Evolutionary conservation across 2,888 invertebrate species (phyloP), one percentile per base, ranked within the genome.

Genomic region (Orthonychiurus folsomi): DNA sequence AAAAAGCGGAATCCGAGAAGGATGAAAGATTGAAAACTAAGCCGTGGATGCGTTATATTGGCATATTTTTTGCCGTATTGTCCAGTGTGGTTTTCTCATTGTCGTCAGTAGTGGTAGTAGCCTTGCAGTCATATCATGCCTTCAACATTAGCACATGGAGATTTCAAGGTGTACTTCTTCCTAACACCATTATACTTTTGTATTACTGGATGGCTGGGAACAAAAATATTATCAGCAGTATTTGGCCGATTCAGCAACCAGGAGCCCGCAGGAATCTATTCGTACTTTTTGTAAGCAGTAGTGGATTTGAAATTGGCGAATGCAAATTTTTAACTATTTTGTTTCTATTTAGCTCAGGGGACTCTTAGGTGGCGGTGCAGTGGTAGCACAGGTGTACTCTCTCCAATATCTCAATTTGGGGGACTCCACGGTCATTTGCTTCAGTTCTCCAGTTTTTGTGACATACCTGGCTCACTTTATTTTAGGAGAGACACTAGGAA

Each of bases 71-170:
- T 50, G 69, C 64, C n/a, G 59, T 69, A 25, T 50, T 61, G 1
- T 65, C 69, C 15, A 65, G 66, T 48, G 52, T 71, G 12, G 69
- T 69, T 23, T 68, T 66, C 50, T 70, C 70, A 0, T 28, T 70
- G 54, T 65, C 66, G 2, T 55, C 69, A 25, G 50, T 69, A 23
- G 59, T 69, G 53, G 67, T 68, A 0, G 69, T 66, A 59, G 59
- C 66, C 2, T 54, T 71, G 15, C 53, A 60, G 47, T 59, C 66
- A 27, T 59, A 66, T 54, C 64, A 68, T 50, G 64, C 68, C 5
- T 61, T 68, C 5, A 64, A 62, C 59, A 65, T 68, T 37, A 56
- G 63, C n/a, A 64, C 69, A 3, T 71, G 69, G 69, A 59, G 69
- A 15, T 71, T 67, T 50, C 55, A 63, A 26, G 71, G 71, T 1